Percentiles rank a stretch among this genome's conserved stretches.
Conservation (phyloP, 1,140 invertebrate genomes). For the Drosophila sechellia region DNA sequence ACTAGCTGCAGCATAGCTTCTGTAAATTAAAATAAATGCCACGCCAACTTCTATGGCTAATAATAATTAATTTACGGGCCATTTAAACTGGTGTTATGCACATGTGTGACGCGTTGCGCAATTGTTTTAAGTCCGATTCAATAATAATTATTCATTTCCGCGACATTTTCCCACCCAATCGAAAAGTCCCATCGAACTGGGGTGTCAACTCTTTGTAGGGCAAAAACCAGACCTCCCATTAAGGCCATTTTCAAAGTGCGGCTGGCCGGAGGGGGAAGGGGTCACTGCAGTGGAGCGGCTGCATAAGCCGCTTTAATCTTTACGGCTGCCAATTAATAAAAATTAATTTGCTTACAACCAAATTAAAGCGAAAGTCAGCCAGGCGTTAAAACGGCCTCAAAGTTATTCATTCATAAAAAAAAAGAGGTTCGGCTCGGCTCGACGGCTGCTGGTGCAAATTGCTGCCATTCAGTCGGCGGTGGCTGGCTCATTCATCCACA, state of each 20-base stretch:
- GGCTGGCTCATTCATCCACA: constrained; percentile 69
- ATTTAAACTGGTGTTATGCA: constrained; percentile 56
- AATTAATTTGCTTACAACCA: constrained; percentile 64
- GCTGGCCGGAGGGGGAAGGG: not conserved
- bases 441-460: constrained; percentile 67
- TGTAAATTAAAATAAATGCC: constrained; percentile 34
- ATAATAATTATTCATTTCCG: constrained; percentile 53
- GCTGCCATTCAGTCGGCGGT: constrained; percentile 74
- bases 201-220: constrained; percentile 35
- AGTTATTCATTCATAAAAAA: constrained; percentile 77
- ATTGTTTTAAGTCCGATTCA: constrained; percentile 58
- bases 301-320: constrained; percentile 48
- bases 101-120: constrained; percentile 55
- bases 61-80: constrained; percentile 39
- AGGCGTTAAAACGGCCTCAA: constrained; percentile 62
- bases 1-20: constrained; percentile 31
- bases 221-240: constrained; percentile 42
- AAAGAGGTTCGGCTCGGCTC: constrained; percentile 25
- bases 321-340: constrained; percentile 52
- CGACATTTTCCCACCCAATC: constrained; percentile 34
- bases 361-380: constrained; percentile 48
- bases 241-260: constrained; percentile 2
- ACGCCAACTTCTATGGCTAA: constrained; percentile 13
- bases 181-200: constrained; percentile 9
- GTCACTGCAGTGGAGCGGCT: constrained; percentile 20